phyloP scores from a whole-genome alignment of 1,140 invertebrate genomes.

The Phocides pigmalion region DNA sequence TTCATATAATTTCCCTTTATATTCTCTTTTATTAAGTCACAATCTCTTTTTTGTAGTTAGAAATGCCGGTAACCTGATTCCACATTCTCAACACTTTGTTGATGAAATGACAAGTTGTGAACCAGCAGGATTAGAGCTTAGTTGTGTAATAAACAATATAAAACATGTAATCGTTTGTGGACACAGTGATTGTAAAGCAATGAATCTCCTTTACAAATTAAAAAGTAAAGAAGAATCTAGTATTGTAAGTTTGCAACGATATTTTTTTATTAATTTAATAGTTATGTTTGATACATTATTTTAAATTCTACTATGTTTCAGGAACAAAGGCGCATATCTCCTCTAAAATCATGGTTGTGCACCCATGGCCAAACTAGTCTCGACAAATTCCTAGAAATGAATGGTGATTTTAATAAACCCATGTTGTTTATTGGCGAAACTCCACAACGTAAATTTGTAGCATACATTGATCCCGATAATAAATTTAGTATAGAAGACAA shows the following conservation, averaged over 20 bases:
- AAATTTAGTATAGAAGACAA: constrained; percentile 95
- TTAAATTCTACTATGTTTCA: constrained; percentile 62
- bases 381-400: constrained; percentile 91
- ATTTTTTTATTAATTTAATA: too few species aligned
- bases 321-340: constrained; percentile 92
- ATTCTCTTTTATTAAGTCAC: constrained; percentile 7
- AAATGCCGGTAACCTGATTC: constrained; percentile 97
- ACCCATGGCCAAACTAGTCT: constrained; percentile 93
- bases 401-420: constrained; percentile 89
- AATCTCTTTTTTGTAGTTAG: constrained; percentile 87
- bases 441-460: constrained; percentile 93
- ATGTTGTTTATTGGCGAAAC: constrained; percentile 94
- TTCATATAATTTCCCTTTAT: constrained; percentile 17
- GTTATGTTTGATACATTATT: too few species aligned
- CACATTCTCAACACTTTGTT: constrained; percentile 94
- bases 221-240: constrained; percentile 90
- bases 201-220: constrained; percentile 95
- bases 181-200: constrained; percentile 98
- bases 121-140: constrained; percentile 96
- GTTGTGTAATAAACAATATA: constrained; percentile 96
- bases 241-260: constrained; percentile 79
- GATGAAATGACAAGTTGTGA: constrained; percentile 96
- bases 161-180: constrained; percentile 97
- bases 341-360: constrained; percentile 95
- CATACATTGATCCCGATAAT: constrained; percentile 97